Conservation (phyloP, 2,888 invertebrate genomes). For the Crepidodera aurea region DNA sequence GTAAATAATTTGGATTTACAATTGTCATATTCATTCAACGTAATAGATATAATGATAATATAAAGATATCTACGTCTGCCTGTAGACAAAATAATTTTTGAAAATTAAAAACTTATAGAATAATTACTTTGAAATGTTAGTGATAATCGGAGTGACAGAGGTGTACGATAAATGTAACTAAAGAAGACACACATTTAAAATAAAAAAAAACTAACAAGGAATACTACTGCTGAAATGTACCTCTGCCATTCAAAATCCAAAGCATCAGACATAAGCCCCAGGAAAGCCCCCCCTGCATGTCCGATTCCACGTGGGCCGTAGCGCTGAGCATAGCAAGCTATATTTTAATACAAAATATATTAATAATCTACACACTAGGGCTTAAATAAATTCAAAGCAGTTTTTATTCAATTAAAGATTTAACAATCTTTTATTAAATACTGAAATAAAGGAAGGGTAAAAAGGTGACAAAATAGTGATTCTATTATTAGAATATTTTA, state of each 20-base stretch:
- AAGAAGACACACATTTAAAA: conserved; percentile 27
- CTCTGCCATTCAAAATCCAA: conserved; percentile 80
- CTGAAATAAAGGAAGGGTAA: too few species aligned
- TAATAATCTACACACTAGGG: conserved; percentile 25
- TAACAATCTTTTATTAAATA: too few species aligned
- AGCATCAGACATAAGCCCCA: conserved; percentile 86
- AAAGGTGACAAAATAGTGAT: too few species aligned
- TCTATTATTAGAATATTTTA: too few species aligned
- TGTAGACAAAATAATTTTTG: too few species aligned
- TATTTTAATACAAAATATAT: conserved; percentile 43
- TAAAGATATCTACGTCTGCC: too few species aligned
- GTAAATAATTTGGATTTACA: too few species aligned
- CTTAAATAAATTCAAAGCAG: not conserved
- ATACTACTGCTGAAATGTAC: conserved; percentile 59
- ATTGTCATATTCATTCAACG: too few species aligned
- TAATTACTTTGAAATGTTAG: too few species aligned
- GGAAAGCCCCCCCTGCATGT: conserved; percentile 86
- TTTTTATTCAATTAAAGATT: too few species aligned
- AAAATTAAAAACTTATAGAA: too few species aligned
- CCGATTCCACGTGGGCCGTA: conserved; percentile 95
- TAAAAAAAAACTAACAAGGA: conserved; percentile 31
- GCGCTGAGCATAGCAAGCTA: conserved; percentile 95
- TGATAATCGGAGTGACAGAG: conserved; percentile 43
- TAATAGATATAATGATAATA: too few species aligned
- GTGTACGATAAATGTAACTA: conserved; percentile 22